Percentiles rank a stretch among this genome's conserved stretches.
These are phyloP conservation scores for Stictonetta naevosa DNA, from an alignment of 2,113 vertebrate species.

Conservation along the genomic window DNA sequence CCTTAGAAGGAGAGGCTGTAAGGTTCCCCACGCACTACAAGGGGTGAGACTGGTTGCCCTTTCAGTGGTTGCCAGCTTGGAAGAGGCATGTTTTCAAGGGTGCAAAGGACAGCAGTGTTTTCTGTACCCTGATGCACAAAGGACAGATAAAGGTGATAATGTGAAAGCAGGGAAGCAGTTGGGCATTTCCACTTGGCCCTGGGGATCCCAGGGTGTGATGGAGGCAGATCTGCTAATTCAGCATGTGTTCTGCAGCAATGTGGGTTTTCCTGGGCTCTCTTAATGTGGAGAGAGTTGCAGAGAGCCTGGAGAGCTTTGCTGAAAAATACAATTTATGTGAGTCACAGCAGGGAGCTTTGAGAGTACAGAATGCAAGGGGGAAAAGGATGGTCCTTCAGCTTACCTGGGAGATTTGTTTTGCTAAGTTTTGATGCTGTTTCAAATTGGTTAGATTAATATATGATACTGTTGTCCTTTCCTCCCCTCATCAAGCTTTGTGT, in stretches of 20 bases:
- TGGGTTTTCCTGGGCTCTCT: neutral
- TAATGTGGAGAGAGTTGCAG: neutral
- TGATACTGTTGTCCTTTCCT: neutral
- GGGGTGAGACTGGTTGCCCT: neutral
- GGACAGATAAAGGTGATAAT: neutral
- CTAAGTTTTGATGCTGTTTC: neutral
- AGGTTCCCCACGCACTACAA: neutral
- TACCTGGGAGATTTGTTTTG: neutral
- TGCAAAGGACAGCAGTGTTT: neutral
- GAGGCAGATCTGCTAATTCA: neutral
- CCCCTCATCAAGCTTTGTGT: neutral
- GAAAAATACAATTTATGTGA: neutral
- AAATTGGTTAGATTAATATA: rapidly evolving
- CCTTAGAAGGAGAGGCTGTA: neutral
- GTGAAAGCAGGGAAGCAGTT: neutral
- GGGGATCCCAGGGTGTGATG: neutral
- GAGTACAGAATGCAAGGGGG: neutral
- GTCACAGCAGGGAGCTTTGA: neutral
- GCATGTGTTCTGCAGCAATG: neutral
- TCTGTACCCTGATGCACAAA: neutral
- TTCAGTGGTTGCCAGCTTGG: neutral
- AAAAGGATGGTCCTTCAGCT: neutral
- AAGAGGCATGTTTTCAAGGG: neutral
- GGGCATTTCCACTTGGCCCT: neutral
- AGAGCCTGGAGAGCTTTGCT: neutral